phyloP scores from a whole-genome alignment of 2,888 invertebrate genomes.

The Sepioteuthis lessoniana region DNA sequence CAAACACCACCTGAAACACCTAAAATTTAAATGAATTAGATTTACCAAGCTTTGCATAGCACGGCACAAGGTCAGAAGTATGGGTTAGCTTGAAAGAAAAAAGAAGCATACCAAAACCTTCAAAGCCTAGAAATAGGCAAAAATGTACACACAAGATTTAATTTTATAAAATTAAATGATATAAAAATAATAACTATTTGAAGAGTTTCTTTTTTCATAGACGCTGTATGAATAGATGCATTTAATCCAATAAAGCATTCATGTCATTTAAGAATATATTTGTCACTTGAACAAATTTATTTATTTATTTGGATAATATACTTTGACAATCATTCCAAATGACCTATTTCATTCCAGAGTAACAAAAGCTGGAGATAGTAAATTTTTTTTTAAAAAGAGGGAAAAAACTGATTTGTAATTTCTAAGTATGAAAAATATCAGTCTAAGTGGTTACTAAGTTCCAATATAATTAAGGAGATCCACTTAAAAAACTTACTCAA shows the following conservation, averaged over 20 bases:
- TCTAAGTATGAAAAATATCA: slow-evolving; percentile 2
- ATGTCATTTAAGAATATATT: background rate
- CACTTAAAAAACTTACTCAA: background rate
- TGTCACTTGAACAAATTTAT: background rate
- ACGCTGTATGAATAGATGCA: background rate
- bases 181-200: background rate
- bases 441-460: background rate
- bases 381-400: too few relatives aligned
- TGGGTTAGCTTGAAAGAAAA: too few relatives aligned
- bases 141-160: too few relatives aligned
- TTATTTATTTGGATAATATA: background rate
- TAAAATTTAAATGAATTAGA: too few relatives aligned
- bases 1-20: too few relatives aligned
- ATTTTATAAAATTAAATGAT: background rate
- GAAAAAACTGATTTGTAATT: background rate
- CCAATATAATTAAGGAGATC: slow-evolving; percentile 6
- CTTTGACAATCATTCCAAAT: background rate
- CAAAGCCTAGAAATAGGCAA: too few relatives aligned
- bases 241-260: background rate
- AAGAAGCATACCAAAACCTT: too few relatives aligned
- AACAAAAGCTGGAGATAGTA: background rate
- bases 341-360: background rate
- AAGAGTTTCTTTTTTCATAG: too few relatives aligned
- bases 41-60: too few relatives aligned
- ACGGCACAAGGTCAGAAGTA: too few relatives aligned